Conservation (phyloP, 2,113 vertebrate genomes). For the Lamprologus tigripictilis region DNA sequence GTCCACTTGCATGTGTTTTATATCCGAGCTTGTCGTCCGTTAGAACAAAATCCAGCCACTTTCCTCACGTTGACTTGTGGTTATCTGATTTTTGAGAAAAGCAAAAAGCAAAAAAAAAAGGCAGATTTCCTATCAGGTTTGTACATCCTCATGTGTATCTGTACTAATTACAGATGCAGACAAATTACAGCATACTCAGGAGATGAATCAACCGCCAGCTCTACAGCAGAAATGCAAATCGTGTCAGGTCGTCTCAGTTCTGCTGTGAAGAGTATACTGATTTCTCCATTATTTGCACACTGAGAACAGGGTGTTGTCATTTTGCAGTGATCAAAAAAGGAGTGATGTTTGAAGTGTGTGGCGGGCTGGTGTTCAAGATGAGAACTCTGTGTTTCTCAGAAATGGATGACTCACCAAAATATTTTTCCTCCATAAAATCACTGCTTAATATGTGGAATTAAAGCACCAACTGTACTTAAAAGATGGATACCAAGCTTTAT, state of each 20-base stretch:
- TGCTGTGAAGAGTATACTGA: not conserved
- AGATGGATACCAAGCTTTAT: not conserved
- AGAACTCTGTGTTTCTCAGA: not conserved
- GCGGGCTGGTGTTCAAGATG: not conserved
- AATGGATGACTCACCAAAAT: not conserved
- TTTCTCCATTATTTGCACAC: slow-evolving; percentile 20
- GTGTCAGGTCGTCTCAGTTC: not conserved
- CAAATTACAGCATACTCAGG: slow-evolving; percentile 32
- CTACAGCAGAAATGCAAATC: slow-evolving; percentile 51
- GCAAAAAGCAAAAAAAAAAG: not conserved
- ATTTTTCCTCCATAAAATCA: not conserved
- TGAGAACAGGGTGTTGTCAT: not conserved
- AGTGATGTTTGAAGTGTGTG: not conserved
- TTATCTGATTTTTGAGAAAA: slow-evolving; percentile 5
- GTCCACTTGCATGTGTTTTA: not conserved
- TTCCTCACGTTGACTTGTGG: not conserved
- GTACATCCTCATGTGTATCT: not conserved
- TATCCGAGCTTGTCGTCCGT: not conserved
- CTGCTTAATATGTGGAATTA: not conserved
- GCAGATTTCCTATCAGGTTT: slow-evolving; percentile 4
- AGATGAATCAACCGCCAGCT: slow-evolving; percentile 32
- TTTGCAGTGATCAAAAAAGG: not conserved
- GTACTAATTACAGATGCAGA: slow-evolving; percentile 33
- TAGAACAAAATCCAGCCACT: not conserved
- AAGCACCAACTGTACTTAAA: not conserved